A percentile compares a stretch with the other conserved stretches of the same genome.
Evolutionary conservation across 2,888 invertebrate species (phyloP).

Genomic region (Spicauda simplicius): DNA sequence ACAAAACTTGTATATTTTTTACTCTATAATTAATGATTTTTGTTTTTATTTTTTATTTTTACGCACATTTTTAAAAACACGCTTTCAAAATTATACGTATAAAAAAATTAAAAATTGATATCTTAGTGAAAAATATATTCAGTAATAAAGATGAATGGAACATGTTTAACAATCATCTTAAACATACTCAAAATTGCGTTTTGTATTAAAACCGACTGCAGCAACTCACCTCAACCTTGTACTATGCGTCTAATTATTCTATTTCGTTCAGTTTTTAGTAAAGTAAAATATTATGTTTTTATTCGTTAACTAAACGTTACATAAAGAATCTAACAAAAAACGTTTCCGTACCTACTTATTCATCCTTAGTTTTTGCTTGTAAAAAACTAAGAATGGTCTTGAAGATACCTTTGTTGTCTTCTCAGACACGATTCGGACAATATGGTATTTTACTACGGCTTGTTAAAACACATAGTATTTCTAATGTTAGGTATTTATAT

Average conservation of each 20-base stretch:
- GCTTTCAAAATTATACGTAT: no score
- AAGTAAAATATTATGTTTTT: neutral
- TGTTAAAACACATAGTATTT: neutral
- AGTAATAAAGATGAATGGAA: no score
- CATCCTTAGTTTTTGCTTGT: conserved; percentile 21
- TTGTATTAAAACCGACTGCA: neutral
- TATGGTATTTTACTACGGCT: neutral
- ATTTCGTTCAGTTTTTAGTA: neutral
- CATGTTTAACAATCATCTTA: no score
- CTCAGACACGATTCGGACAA: neutral
- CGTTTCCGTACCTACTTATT: conserved; percentile 20
- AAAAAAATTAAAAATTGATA: no score
- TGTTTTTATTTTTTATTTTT: no score
- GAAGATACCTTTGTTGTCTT: neutral
- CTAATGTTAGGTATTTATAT: neutral
- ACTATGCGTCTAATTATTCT: neutral
- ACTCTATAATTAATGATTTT: no score
- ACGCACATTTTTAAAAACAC: no score
- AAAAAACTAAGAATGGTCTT: conserved; percentile 5
- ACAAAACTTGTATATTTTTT: no score
- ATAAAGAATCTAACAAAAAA: conserved; percentile 2
- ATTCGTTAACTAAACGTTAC: neutral
- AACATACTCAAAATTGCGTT: no score
- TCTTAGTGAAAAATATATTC: no score
- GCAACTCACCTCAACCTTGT: neutral